These are phyloP conservation scores for Capitulum mitella DNA, from an alignment of 2,888 invertebrate genomes.

Conservation along the genomic window DNA sequence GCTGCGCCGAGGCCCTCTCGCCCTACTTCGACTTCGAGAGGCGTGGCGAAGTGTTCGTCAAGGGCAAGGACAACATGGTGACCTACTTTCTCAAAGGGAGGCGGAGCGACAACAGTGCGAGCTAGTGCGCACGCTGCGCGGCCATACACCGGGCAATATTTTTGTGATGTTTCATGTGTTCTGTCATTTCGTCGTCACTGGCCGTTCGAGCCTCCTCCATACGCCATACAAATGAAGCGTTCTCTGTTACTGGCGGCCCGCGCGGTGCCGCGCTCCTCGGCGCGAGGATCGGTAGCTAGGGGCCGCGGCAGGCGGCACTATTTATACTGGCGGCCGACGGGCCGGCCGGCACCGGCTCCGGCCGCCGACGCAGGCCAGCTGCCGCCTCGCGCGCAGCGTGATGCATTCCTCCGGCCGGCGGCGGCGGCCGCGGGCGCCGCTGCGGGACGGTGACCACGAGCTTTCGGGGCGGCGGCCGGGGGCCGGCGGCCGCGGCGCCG, in stretches of 20 bases:
- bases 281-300: background rate
- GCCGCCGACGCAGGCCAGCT: background rate
- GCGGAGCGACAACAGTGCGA: background rate
- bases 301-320: background rate
- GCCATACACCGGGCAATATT: slow-evolving; percentile 10
- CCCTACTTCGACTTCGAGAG: slow-evolving; percentile 76
- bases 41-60: slow-evolving; percentile 90
- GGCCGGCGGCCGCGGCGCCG: background rate
- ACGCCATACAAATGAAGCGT: background rate
- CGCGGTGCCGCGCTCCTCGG: background rate
- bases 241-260: background rate
- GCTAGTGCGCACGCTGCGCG: background rate
- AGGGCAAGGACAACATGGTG: slow-evolving; percentile 93
- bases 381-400: background rate
- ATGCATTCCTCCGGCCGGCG: background rate
- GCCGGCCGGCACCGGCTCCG: background rate
- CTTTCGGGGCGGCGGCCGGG: background rate
- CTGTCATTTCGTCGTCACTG: background rate
- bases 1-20: slow-evolving; percentile 61
- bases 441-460: background rate
- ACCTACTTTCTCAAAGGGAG: slow-evolving; percentile 57
- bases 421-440: background rate
- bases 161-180: background rate
- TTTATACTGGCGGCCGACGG: background rate
- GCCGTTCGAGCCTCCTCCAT: background rate